Evolutionary conservation across 2,888 invertebrate species (phyloP), one percentile per base, ranked within the genome.

Genomic region (Nasonovia ribisnigri): DNA sequence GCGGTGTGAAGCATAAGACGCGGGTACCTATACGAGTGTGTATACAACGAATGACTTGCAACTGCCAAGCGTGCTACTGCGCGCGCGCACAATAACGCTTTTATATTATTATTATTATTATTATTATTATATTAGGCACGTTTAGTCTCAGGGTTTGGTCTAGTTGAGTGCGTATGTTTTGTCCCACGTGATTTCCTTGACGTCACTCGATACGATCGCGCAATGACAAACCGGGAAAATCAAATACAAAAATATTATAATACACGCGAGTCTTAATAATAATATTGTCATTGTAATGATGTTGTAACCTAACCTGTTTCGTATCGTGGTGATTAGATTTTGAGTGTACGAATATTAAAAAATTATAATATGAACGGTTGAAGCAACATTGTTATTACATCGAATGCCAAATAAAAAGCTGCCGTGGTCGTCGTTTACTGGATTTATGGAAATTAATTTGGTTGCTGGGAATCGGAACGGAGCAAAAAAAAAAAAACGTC

Each of bases 1-100:
- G 90, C 93, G 90, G 60, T 36, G 84, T 77, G 10, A 43, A n/a
- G 77, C 36, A 77, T 77, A 36, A 93, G 84, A 90, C 87, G 60
- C 20, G 5, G 36, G 86, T 90, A 51, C 36, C 51, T 36, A 51
- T 51, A 36, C 36, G 48, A 77, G 6, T 88, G 36, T n/a, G 29
- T 88, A 51, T 88, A 88, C 57, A 89, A 93, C 29, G 93, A 93
- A 93, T 93, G 93, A 93, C 93, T 93, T 90, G 93, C 93, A 84
- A 86, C 86, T 87, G 57, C 91, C 54, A 42, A 88, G 26, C 84
- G 42, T 88, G 46, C 54, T 57, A 89, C 86, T n/a, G 57, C 20
- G 11, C 57, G 11, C 57, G 10, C 36, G 13, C 57, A 89, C 84
- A 93, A 93, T 93, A 57, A 93, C 57, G 89, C 57, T 54, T 92